These are phyloP conservation scores for Fistularia commersonii DNA, from an alignment of 2,797 vertebrate species.

Conservation along the genomic window DNA sequence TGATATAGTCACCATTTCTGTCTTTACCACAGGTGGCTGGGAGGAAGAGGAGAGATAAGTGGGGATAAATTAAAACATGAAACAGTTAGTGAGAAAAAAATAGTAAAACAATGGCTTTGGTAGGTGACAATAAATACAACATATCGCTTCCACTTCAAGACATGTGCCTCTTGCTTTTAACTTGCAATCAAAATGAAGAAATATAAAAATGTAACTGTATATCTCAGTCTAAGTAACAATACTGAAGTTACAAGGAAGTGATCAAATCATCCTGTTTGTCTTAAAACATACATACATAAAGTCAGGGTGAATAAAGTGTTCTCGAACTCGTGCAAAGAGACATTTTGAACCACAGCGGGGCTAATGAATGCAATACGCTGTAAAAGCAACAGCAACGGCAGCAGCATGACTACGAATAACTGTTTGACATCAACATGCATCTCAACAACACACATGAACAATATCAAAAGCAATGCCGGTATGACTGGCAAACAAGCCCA, in stretches of 20 bases:
- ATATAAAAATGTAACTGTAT: too few relatives aligned
- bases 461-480: constrained; percentile 15
- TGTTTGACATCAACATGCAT: constrained; percentile 35
- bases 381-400: constrained; percentile 20
- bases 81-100: constrained; percentile 28
- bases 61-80: constrained; percentile 40
- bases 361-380: constrained; percentile 15
- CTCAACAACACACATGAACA: constrained; percentile 37
- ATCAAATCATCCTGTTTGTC: constrained; percentile 3
- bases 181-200: too few relatives aligned
- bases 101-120: constrained; percentile 2
- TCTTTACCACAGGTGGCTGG: constrained; percentile 98
- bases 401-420: constrained; percentile 17
- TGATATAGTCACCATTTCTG: constrained; percentile 99
- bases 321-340: constrained; percentile 14
- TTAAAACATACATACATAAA: neutral
- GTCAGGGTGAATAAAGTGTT: constrained; percentile 13
- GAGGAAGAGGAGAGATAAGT: constrained; percentile 48
- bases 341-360: constrained; percentile 3
- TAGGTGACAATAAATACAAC: neutral
- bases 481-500: constrained; percentile 16
- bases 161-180: too few relatives aligned
- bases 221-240: too few relatives aligned
- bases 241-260: too few relatives aligned
- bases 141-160: too few relatives aligned